These are phyloP conservation scores for Fulmarus glacialis DNA, from an alignment of 2,113 vertebrate species.

Conservation along the genomic window DNA sequence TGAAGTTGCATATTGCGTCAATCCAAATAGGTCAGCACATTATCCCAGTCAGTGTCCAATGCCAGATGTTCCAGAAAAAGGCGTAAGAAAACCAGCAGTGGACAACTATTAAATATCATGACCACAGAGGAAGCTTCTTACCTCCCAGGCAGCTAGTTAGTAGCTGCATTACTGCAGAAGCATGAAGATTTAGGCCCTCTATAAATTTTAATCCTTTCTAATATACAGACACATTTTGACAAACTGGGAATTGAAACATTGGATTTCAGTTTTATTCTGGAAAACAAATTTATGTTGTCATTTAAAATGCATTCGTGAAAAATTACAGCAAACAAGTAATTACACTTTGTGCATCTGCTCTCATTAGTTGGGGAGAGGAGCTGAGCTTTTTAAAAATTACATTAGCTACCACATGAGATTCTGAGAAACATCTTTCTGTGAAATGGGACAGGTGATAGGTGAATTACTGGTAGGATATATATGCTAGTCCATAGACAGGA, in stretches of 20 bases:
- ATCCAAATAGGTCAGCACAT: not conserved
- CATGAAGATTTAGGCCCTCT: not conserved
- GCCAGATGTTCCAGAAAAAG: not conserved
- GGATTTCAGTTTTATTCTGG: not conserved
- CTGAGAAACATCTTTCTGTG: not conserved
- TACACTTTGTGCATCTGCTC: not conserved
- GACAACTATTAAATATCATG: not conserved
- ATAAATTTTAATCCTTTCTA: not conserved
- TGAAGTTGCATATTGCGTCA: not conserved
- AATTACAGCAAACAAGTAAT: not conserved
- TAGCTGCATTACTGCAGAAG: not conserved
- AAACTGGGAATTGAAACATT: not conserved
- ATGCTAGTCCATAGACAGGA: not conserved
- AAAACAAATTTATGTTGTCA: not conserved
- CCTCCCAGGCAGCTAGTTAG: not conserved
- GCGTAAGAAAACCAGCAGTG: not conserved
- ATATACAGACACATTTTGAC: not conserved
- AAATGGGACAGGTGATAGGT: not conserved
- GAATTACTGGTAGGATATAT: not conserved
- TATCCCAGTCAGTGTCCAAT: not conserved
- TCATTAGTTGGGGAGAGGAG: not conserved
- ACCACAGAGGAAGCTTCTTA: not conserved
- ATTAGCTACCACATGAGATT: not conserved
- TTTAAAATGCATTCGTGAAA: not conserved
- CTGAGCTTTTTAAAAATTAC: not conserved